Base-by-base conservation (phyloP, 2,888 invertebrate genomes). In the Limnephilus lunatus region DNA sequence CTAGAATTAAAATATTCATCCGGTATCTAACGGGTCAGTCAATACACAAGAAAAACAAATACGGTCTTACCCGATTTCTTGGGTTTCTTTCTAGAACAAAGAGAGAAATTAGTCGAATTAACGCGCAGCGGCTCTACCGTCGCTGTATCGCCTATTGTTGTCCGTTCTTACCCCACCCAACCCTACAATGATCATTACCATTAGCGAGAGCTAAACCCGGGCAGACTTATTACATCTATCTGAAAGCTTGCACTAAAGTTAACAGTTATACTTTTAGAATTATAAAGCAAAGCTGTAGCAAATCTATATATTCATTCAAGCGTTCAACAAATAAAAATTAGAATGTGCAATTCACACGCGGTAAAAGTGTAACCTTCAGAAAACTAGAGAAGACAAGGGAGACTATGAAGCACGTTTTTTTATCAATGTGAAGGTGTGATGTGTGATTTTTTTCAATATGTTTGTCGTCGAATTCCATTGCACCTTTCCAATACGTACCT, bases 1-100 rank as follows among this genome's bases (percentile, higher is more conserved):
- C 12, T 48, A 48, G 25, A 1, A 68, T 68, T 1, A 68, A 68
- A 68, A 68, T 68, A 68, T n/a, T 68, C 68, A n/a, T 68, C 68
- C 68, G 68, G 68, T 68, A n/a, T 25, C 68, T n/a, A n/a, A 68
- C 2, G 68, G 68, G 68, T 68, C 68, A n/a, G 68, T 68, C 68
- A 25, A n/a, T 68, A 68, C 68, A 68, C 68, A 68, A 35, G 83
- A 83, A 83, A 83, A 35, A 83, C 83, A 31, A 83, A 32, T 35
- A 3, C 32, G 83, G 83, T 83, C 25, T 83, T n/a, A 14, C 35
- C 15, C 15, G 35, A 11, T 35, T 83, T 83, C 83, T 83, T 32
- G 35, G 25, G 83, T 35, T 83, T 83, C 83, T 83, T 83, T 83
- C n/a, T 3, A 83, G 35, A 83, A 83, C 35, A 83, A 83, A 83